Percentiles rank a stretch among this genome's conserved stretches.
Evolutionary conservation across 2,888 invertebrate species (phyloP).

Genomic region (Drosophila suboccidentalis): DNA sequence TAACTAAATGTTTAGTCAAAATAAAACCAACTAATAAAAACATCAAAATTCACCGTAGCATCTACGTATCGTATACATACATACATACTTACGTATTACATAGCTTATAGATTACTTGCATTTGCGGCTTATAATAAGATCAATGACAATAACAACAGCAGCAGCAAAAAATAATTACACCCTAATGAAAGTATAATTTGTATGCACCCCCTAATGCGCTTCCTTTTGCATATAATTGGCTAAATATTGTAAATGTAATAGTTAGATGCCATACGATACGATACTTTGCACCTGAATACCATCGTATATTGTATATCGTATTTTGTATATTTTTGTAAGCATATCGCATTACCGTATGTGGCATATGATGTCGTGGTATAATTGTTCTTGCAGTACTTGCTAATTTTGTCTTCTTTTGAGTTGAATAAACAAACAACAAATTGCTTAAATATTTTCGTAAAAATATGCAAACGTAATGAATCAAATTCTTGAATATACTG

Average conservation of each 20-base stretch:
- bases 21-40: constrained; percentile 27
- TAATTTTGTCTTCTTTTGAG: constrained; percentile 53
- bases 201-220: constrained; percentile 65
- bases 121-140: constrained; percentile 63
- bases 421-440: constrained; percentile 40
- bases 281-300: constrained; percentile 44
- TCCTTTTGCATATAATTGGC: constrained; percentile 40
- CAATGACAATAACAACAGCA: constrained; percentile 13
- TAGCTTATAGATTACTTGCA: constrained; percentile 62
- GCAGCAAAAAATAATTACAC: constrained; percentile 56
- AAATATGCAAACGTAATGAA: constrained; percentile 82
- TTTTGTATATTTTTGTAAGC: constrained; percentile 49
- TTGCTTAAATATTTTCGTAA: constrained; percentile 70
- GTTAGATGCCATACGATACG: constrained; percentile 37
- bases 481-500: constrained; percentile 23
- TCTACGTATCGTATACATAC: constrained; percentile 33
- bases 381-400: constrained; percentile 70
- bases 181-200: constrained; percentile 59
- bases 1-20: constrained; percentile 69
- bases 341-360: constrained; percentile 74
- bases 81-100: constrained; percentile 33
- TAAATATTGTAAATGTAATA: constrained; percentile 48
- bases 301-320: constrained; percentile 34
- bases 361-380: constrained; percentile 85
- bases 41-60: constrained; percentile 74